Percentiles rank a stretch among this genome's conserved stretches.
Evolutionary conservation across 2,113 vertebrate genomes (phyloP).

Genomic region (Hoplias malabaricus): DNA sequence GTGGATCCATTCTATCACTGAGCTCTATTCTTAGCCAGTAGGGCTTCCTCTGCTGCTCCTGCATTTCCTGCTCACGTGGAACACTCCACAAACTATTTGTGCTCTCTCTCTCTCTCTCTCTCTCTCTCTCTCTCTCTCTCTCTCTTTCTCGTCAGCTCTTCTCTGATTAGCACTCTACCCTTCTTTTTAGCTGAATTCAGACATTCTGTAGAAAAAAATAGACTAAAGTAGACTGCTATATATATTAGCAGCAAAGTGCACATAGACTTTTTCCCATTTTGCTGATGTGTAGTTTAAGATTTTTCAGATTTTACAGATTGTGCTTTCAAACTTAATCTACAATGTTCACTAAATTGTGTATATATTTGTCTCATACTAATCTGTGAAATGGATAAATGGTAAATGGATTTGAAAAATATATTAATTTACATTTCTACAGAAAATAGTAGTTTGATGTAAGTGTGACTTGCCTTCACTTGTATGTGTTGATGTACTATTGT

Average conservation of each 20-base stretch:
- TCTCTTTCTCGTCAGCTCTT: conserved; percentile 10
- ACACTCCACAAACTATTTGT: conserved; percentile 22
- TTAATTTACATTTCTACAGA: neutral
- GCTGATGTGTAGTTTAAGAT: neutral
- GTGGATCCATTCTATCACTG: conserved; percentile 58
- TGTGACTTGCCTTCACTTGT: no score
- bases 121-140: conserved; percentile 24
- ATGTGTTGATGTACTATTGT: no score
- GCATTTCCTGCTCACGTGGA: conserved; percentile 63
- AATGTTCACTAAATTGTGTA: neutral
- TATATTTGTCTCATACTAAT: no score
- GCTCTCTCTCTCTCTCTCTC: conserved; percentile 5
- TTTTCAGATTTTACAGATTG: no score
- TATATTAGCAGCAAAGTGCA: neutral
- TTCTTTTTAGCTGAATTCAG: neutral
- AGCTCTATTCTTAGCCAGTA: conserved; percentile 64
- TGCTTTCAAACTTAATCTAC: neutral
- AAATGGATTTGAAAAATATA: no score
- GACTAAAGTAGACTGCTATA: neutral
- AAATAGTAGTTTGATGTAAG: neutral
- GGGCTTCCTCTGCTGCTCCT: conserved; percentile 63
- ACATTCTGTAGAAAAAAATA: neutral
- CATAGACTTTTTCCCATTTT: neutral
- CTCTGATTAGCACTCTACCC: neutral
- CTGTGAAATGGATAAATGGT: no score